Percentiles rank a stretch among this genome's conserved stretches.
Evolutionary conservation across 2,888 invertebrate genomes (phyloP).

Genomic region (Sesamia inferens): DNA sequence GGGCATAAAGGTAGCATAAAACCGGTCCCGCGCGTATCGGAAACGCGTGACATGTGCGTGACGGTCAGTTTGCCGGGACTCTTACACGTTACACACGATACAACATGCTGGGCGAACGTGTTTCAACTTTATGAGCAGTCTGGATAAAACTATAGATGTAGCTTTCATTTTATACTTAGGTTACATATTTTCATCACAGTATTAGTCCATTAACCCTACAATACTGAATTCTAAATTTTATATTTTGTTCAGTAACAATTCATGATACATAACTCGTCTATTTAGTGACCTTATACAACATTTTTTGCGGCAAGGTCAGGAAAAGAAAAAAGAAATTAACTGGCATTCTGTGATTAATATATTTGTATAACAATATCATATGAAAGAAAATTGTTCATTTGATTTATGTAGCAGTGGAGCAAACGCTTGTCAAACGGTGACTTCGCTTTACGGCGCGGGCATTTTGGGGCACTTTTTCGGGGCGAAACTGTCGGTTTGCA

Average conservation of each 20-base stretch:
- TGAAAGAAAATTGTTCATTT: too few species aligned
- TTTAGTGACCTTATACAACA: too few species aligned
- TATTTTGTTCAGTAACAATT: neutral
- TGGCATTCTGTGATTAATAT: neutral
- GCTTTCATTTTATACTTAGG: constrained; percentile 7
- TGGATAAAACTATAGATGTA: constrained; percentile 20
- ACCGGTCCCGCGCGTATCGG: constrained; percentile 49
- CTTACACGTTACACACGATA: constrained; percentile 36
- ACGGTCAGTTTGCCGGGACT: constrained; percentile 50
- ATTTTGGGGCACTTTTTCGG: too few species aligned
- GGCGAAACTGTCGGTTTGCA: too few species aligned
- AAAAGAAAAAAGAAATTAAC: neutral
- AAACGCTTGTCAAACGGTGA: too few species aligned
- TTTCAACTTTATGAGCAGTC: constrained; percentile 36
- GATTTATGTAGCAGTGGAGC: too few species aligned
- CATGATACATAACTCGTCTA: neutral
- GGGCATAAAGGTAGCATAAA: constrained; percentile 48
- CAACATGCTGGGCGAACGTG: constrained; percentile 42
- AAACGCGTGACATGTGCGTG: constrained; percentile 60
- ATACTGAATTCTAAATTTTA: neutral
- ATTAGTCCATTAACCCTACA: neutral
- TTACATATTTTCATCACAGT: constrained; percentile 8
- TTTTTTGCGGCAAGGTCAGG: neutral
- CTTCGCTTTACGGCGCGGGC: too few species aligned
- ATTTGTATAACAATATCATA: too few species aligned